These are phyloP conservation scores for Mesaphorura yosii DNA, from an alignment of 1,140 invertebrate genomes.

Conservation along the genomic window DNA sequence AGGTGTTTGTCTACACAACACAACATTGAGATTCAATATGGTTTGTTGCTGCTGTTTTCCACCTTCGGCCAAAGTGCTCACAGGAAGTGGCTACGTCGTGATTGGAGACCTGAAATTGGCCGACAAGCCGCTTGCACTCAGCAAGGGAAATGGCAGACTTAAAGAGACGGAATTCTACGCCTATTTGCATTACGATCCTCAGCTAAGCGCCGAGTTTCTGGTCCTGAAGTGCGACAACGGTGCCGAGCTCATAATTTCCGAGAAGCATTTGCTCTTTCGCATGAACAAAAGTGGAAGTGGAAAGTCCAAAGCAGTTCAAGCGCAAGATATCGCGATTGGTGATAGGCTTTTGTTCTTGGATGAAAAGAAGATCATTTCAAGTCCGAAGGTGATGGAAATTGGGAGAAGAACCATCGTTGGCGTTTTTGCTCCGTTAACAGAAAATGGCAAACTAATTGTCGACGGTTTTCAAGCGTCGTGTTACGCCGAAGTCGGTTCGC, in stretches of 20 bases:
- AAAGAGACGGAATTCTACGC: background rate
- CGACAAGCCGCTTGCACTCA: too few relatives aligned
- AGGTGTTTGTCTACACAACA: too few relatives aligned
- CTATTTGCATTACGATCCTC: background rate
- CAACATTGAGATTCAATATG: too few relatives aligned
- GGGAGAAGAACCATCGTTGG: background rate
- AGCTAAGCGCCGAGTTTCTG: background rate
- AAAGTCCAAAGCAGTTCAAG: too few relatives aligned
- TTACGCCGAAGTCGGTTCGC: conserved; percentile 3
- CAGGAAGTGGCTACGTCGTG: too few relatives aligned
- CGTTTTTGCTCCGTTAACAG: conserved; percentile 1
- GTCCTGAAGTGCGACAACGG: background rate
- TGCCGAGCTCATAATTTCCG: background rate
- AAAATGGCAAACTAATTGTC: background rate
- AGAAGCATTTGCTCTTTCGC: background rate
- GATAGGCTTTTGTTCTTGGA: background rate
- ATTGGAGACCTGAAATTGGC: too few relatives aligned
- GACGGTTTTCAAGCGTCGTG: conserved; percentile 2
- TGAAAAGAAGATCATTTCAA: background rate
- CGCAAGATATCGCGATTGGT: background rate
- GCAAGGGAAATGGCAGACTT: too few relatives aligned
- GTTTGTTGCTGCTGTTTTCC: too few relatives aligned
- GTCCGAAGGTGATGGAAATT: background rate
- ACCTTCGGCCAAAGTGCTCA: too few relatives aligned
- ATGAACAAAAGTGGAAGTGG: background rate